phyloP scores from a whole-genome alignment of 2,888 invertebrate species.

The Chrysotoxum bicinctum region DNA sequence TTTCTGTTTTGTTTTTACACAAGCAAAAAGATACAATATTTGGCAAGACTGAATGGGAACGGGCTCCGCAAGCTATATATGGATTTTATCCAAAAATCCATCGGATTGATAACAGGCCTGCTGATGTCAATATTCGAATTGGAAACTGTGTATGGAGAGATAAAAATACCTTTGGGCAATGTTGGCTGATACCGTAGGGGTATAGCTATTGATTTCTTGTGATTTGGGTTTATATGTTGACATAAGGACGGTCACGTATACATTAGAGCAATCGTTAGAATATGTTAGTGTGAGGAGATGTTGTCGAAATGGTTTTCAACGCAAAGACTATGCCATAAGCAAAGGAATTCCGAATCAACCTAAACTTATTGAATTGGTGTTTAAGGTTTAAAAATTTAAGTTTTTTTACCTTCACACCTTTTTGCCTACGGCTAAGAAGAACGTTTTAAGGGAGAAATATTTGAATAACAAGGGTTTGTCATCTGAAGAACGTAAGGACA shows the following conservation, averaged over 20 bases:
- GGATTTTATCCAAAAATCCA: constrained; percentile 33
- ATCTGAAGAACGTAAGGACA: too few species aligned
- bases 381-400: not conserved
- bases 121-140: constrained; percentile 34
- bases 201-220: not conserved
- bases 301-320: not conserved
- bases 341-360: not conserved
- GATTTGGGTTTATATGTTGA: not conserved
- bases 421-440: not conserved
- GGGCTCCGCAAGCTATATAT: constrained; percentile 12
- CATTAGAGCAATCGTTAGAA: not conserved
- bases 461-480: too few species aligned
- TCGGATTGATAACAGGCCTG: constrained; percentile 50
- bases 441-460: not conserved
- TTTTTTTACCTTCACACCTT: not conserved
- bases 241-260: not conserved
- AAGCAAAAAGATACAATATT: not conserved
- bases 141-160: not conserved
- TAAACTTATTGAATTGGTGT: not conserved
- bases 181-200: not conserved
- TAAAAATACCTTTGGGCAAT: constrained; percentile 11
- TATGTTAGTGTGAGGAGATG: too few species aligned
- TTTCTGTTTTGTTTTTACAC: not conserved
- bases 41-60: constrained; percentile 1
- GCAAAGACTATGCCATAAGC: not conserved